These are phyloP conservation scores for Numenius phaeopus DNA, from an alignment of 2,797 vertebrate species.

Conservation along the genomic window DNA sequence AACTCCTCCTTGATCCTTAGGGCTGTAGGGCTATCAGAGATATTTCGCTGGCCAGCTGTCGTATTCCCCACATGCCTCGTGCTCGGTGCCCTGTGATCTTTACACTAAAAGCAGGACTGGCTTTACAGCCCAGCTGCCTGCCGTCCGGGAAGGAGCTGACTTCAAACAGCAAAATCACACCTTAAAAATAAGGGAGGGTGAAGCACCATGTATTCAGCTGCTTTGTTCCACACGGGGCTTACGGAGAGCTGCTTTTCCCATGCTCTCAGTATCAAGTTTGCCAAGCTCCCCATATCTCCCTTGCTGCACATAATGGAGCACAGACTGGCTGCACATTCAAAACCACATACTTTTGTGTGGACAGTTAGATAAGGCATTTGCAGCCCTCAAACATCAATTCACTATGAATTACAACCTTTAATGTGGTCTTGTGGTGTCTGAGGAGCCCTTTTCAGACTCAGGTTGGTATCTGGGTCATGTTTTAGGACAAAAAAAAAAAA, in stretches of 20 bases:
- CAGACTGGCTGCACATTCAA: background rate
- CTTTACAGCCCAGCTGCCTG: constrained; percentile 49
- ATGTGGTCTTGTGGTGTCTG: background rate
- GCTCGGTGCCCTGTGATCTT: constrained; percentile 2
- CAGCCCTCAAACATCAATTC: background rate
- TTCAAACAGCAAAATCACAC: background rate
- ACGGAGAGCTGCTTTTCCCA: background rate
- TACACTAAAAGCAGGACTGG: constrained; percentile 23
- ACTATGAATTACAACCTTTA: background rate
- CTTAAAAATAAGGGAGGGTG: background rate
- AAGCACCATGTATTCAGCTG: background rate
- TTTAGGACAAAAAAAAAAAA: background rate
- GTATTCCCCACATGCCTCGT: constrained; percentile 15
- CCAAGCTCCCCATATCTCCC: background rate
- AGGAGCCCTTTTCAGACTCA: background rate
- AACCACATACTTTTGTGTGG: background rate
- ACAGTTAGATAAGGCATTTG: background rate
- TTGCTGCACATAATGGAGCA: background rate
- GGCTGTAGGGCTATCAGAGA: background rate
- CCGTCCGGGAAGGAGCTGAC: constrained; percentile 30
- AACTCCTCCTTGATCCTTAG: background rate
- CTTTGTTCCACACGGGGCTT: background rate
- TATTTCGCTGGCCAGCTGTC: background rate
- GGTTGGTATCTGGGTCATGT: background rate
- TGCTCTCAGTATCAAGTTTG: background rate